Conservation (phyloP, 2,797 vertebrate species). For the Tapirus indicus region DNA sequence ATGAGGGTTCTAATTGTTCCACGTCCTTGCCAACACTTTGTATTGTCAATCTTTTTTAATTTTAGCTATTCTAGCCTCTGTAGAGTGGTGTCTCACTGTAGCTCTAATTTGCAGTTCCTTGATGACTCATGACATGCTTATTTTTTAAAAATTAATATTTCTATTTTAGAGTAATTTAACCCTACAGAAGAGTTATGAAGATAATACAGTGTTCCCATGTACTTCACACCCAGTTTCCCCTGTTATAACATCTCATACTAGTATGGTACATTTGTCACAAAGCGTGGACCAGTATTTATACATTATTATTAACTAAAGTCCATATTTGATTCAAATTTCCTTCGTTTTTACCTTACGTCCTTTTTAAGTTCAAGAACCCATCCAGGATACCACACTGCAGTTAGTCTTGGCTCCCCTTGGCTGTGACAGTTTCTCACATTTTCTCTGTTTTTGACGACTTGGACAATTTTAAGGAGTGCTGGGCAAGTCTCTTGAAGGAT, state of each 20-base stretch:
- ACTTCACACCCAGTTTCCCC: background rate
- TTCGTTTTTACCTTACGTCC: background rate
- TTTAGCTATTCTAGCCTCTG: background rate
- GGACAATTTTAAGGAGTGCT: background rate
- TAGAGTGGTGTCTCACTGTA: background rate
- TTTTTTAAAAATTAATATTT: background rate
- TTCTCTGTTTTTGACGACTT: background rate
- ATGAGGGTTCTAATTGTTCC: background rate
- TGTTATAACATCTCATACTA: background rate
- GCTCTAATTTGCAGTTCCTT: background rate
- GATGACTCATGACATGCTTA: background rate
- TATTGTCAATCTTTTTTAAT: background rate
- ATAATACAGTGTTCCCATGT: background rate
- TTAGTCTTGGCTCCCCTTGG: background rate
- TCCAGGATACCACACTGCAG: background rate
- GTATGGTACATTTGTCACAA: background rate
- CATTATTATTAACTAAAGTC: background rate
- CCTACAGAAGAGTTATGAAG: background rate
- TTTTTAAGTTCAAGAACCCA: background rate
- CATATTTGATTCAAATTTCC: background rate
- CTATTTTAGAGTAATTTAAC: background rate
- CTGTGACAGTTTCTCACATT: background rate
- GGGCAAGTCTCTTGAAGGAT: too few species aligned
- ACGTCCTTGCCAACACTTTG: background rate
- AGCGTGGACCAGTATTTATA: background rate